Evolutionary conservation across 2,888 invertebrate species (phyloP), one percentile per base, ranked within the genome.

Genomic region (Nomada ferruginata): DNA sequence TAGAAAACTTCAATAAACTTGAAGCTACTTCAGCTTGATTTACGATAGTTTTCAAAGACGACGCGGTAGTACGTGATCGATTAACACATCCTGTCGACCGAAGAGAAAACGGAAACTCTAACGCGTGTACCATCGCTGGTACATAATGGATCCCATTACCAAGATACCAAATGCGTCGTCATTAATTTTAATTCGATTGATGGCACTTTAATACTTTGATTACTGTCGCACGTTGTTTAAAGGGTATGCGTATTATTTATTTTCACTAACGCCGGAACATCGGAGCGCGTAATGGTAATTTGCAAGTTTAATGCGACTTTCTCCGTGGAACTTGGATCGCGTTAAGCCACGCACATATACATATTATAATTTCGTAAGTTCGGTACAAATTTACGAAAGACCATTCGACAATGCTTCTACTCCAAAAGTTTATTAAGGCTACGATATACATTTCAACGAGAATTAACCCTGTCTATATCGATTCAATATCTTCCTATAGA

Each of bases 281-380:
- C 15, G 1, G 11, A n/a, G 23, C 23, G 18, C 42, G n/a, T 18
- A 44, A 44, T 23, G 23, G 55, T 15, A 63, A 63, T 61, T 76
- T 53, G 47, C 55, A 61, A 53, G 18, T 20, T 55, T 76, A 76
- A 76, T 57, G 47, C 15, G 29, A 72, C 76, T 76, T 76, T 76
- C 76, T 63, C 55, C 23, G 36, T 15, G 70, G 15, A 52, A 36
- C 70, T 60, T 44, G 70, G 36, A 76, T 29, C 70, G 11, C 20
- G 23, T 52, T 53, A 69, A 69, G 36, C 44, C 60, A 26, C 1
- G 1, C 36, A 7, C 36, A 0, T 7, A 36, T 36, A 7, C 36
- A 7, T 36, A 5, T 36, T 5, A 47, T 42, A 76, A 76, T 72
- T 63, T 15, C n/a, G 26, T 23, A 57, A 55, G 72, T 20, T 52